Conservation (phyloP, 2,113 vertebrate genomes). For the Crotalus viridis region DNA sequence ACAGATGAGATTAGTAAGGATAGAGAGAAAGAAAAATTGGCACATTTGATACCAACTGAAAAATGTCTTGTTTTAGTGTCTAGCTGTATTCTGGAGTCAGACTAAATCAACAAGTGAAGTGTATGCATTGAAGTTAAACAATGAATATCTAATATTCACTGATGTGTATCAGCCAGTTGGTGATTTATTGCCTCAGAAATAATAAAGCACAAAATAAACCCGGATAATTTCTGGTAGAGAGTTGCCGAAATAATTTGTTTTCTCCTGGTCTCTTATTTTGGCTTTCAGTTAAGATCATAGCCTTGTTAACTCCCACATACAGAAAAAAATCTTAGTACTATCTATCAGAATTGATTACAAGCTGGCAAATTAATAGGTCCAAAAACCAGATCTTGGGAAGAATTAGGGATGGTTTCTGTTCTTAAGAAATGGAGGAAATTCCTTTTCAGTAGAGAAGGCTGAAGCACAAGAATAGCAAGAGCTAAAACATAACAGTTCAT, state of each 20-base stretch:
- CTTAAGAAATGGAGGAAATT: neutral
- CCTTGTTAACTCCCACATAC: neutral
- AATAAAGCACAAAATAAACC: neutral
- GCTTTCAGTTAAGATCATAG: neutral
- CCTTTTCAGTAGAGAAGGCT: slow-evolving; percentile 4
- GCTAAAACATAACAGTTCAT: neutral
- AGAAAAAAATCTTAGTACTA: slow-evolving; percentile 13
- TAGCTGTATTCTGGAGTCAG: neutral
- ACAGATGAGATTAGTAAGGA: slow-evolving; percentile 9
- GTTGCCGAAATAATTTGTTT: neutral
- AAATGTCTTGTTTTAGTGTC: neutral
- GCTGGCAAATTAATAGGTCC: neutral
- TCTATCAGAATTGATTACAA: neutral
- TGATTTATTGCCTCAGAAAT: neutral
- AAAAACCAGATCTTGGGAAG: neutral
- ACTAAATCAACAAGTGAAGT: neutral
- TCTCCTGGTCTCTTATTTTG: neutral
- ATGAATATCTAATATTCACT: neutral
- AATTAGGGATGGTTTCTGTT: neutral
- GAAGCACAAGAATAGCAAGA: slow-evolving; percentile 12
- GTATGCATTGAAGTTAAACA: neutral
- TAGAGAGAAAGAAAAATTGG: neutral
- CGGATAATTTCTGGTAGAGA: neutral
- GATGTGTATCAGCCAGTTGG: neutral
- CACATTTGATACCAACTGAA: neutral